Evolutionary conservation across 2,797 vertebrate genomes (phyloP), one percentile per base, ranked within the genome.

Genomic region (Syndactyla subalaris): DNA sequence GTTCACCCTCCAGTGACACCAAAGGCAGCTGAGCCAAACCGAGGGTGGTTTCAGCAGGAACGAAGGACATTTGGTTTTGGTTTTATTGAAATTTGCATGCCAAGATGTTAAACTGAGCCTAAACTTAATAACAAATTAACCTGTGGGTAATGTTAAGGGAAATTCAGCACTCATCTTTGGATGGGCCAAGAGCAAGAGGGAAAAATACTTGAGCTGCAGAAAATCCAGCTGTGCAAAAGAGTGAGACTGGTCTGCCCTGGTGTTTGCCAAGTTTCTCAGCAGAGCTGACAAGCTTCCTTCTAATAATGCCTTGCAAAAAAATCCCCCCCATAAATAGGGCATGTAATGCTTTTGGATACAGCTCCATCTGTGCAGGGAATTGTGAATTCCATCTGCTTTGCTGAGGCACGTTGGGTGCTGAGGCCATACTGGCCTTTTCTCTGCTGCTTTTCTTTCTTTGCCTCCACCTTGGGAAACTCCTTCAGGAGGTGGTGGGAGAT

Each of bases 61-160:
- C 38, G 58, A 95, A 82, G 89, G 93, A 96, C 87, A 85, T 93
- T 96, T 93, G 95, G 84, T 74, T 93, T 95, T 95, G 85, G 76
- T 96, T 97, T 97, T 93, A 95, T 93, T 95, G 89, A 79, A 96
- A 94, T 83, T 54, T 54, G 29, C 51, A 54, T 20, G 94, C 94
- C 95, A 96, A 94, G 89, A 94, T 85, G 80, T 96, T 97, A 88
- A 93, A 96, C 93, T 94, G 85, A 85, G 89, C 95, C 83, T 95
- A 96, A 95, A 80, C 63, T 94, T 96, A 92, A 96, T 91, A 97
- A 93, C 84, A 96, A 94, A 95, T 94, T 96, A 94, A 93, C 92
- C 92, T 89, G 82, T 93, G 95, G 94, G 78, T 93, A 93, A 84
- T 57, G 80, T 85, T 95, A 87, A 92, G 81, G 92, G 91, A 95